phyloP scores from a whole-genome alignment of 2,888 invertebrate species.

The Acheta domesticus region DNA sequence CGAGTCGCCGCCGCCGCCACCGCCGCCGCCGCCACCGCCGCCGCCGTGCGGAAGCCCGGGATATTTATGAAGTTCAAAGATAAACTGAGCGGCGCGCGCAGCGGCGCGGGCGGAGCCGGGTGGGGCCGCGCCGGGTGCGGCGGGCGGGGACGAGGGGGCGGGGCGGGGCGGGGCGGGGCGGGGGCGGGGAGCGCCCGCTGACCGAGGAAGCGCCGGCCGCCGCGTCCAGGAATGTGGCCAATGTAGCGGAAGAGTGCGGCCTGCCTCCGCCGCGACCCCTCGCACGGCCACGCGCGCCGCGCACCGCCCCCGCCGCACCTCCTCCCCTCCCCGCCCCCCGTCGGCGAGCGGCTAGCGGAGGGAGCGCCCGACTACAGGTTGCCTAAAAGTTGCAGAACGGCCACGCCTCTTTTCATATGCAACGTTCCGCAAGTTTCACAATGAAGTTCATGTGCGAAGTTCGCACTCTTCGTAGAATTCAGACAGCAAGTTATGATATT shows the following conservation, averaged over 20 bases:
- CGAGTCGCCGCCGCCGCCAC: background rate
- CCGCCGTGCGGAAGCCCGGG: background rate
- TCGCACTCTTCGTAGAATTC: too few relatives aligned
- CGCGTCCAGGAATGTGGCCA: conserved; percentile 18
- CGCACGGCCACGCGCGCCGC: background rate
- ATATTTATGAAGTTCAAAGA: conserved; percentile 18
- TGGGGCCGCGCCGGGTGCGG: too few relatives aligned
- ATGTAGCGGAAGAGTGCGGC: conserved; percentile 9
- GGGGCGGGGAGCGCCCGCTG: background rate
- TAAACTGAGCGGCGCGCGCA: background rate
- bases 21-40: background rate
- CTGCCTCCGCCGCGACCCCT: background rate
- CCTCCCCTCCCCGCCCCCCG: background rate
- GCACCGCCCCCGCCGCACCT: background rate
- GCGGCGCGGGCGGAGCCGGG: too few relatives aligned
- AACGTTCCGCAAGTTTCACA: too few relatives aligned
- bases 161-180: too few relatives aligned
- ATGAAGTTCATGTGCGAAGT: too few relatives aligned
- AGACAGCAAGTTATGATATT: too few relatives aligned
- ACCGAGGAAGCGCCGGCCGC: background rate
- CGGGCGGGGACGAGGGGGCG: too few relatives aligned
- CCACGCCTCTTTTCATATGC: too few relatives aligned
- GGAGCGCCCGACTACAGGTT: background rate
- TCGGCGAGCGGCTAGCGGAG: background rate
- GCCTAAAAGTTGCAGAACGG: too few relatives aligned